Evolutionary conservation across 2,888 invertebrate genomes (phyloP).

Genomic region (Xanthia icteritia): DNA sequence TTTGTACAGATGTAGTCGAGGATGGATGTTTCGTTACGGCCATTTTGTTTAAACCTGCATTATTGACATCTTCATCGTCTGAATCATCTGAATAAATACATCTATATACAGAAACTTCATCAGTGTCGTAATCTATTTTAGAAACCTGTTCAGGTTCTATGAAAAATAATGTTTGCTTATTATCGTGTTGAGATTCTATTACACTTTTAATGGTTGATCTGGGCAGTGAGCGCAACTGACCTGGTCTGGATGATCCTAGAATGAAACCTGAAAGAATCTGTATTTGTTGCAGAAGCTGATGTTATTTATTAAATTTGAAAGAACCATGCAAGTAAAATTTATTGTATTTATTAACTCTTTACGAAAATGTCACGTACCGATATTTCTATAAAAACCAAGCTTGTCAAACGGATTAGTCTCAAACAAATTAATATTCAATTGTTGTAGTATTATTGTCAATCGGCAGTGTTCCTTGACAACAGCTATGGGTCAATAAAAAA

Average conservation of each 20-base stretch:
- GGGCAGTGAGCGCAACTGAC: not conserved
- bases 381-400: not conserved
- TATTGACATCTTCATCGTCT: not conserved
- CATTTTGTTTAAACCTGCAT: not conserved
- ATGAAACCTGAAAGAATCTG: not conserved
- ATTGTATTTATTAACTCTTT: too few species aligned
- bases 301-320: not conserved
- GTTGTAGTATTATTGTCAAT: not conserved
- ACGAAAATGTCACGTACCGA: not conserved
- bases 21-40: not conserved
- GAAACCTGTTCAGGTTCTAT: not conserved
- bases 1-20: not conserved
- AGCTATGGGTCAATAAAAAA: not conserved
- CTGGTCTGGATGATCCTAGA: not conserved
- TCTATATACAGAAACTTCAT: not conserved
- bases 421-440: too few species aligned
- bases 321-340: not conserved
- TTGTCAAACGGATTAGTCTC: not conserved
- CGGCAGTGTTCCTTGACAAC: too few species aligned
- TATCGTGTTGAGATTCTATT: not conserved
- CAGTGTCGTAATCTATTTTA: not conserved
- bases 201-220: not conserved
- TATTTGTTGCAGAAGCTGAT: not conserved
- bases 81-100: not conserved
- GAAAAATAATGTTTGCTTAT: not conserved